Evolutionary conservation across 2,113 vertebrate genomes (phyloP).

Genomic region (Motacilla tschutschensis): DNA sequence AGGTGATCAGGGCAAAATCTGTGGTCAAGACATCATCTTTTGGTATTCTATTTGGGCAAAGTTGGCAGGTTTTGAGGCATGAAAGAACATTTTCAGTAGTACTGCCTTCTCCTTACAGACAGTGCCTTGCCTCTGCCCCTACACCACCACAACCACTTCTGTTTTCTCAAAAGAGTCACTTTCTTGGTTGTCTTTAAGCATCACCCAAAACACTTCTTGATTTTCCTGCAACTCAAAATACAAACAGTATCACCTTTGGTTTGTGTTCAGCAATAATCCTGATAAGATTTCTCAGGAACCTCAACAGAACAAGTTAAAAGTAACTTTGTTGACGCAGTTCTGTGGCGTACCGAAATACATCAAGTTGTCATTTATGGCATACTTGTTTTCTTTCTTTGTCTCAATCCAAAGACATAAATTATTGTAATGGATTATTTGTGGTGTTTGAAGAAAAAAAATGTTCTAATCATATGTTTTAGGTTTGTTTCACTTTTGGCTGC

Average conservation of each 20-base stretch:
- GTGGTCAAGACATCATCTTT: not conserved
- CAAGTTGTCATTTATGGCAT: slow-evolving; percentile 38
- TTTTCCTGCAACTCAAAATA: not conserved
- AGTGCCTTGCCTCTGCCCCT: not conserved
- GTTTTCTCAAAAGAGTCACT: not conserved
- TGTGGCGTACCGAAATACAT: not conserved
- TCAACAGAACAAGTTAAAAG: slow-evolving; percentile 2
- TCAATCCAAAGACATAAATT: slow-evolving; percentile 35
- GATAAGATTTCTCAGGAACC: slow-evolving; percentile 22
- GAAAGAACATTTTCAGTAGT: not conserved
- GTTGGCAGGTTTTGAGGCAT: not conserved
- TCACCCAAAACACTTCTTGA: not conserved
- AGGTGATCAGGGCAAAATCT: not conserved
- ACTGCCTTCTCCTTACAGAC: not conserved
- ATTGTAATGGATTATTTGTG: slow-evolving; percentile 14
- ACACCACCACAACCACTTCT: not conserved
- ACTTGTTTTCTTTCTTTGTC: slow-evolving; percentile 29
- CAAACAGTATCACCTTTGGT: not conserved
- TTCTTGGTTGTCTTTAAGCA: not conserved
- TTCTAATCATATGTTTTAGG: not conserved
- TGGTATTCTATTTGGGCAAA: not conserved
- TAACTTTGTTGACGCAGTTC: slow-evolving; percentile 24
- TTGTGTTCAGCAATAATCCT: not conserved
- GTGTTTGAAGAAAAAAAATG: not conserved
- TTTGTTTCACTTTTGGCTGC: slow-evolving; percentile 18